Evolutionary conservation across 2,113 vertebrate genomes (phyloP).

Genomic region (Brachyhypopomus gauderio): DNA sequence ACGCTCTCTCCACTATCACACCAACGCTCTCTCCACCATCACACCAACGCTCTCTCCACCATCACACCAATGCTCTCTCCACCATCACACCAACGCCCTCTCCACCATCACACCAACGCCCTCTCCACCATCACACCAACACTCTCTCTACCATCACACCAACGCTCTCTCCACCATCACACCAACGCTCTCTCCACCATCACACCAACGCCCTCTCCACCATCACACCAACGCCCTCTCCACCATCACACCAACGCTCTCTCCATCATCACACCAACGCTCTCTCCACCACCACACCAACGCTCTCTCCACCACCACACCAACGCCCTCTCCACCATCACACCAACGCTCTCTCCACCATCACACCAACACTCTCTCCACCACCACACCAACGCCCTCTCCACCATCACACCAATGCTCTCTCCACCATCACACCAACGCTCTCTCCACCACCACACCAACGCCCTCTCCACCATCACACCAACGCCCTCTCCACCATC

Average conservation of each 20-base stretch:
- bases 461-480: slow-evolving; percentile 32
- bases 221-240: slow-evolving; percentile 30
- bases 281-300: slow-evolving; percentile 32
- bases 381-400: slow-evolving; percentile 27
- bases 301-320: slow-evolving; percentile 30
- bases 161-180: slow-evolving; percentile 30
- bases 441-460: slow-evolving; percentile 30
- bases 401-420: slow-evolving; percentile 33
- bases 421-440: slow-evolving; percentile 36
- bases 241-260: slow-evolving; percentile 34
- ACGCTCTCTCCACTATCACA: slow-evolving; percentile 32
- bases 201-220: slow-evolving; percentile 32
- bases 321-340: slow-evolving; percentile 30
- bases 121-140: slow-evolving; percentile 34
- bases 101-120: slow-evolving; percentile 35
- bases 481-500: slow-evolving; percentile 30
- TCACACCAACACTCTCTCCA: slow-evolving; percentile 37
- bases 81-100: slow-evolving; percentile 32
- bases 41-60: slow-evolving; percentile 29
- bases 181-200: slow-evolving; percentile 31
- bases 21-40: slow-evolving; percentile 30
- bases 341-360: slow-evolving; percentile 29
- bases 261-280: slow-evolving; percentile 36
- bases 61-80: slow-evolving; percentile 34
- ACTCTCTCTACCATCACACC: slow-evolving; percentile 32